Percentiles rank a stretch among this genome's conserved stretches.
phyloP scores from a whole-genome alignment of 2,888 invertebrate genomes.

The Dichetophora obliterata region DNA sequence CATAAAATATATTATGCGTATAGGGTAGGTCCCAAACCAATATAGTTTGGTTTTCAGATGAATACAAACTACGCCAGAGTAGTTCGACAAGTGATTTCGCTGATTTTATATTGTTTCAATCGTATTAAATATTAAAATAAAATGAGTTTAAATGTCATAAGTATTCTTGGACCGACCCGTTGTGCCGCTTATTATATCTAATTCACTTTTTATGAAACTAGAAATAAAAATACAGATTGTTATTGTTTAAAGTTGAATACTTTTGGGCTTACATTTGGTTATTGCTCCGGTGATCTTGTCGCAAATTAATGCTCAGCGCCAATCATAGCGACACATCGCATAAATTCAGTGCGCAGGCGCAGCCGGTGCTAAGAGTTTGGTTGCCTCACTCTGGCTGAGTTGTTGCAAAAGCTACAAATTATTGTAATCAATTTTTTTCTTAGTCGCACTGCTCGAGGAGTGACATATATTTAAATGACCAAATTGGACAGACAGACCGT shows the following conservation, averaged over 20 bases:
- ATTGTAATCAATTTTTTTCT: constrained; percentile 64
- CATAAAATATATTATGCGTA: too few species aligned
- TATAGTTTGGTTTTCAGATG: too few species aligned
- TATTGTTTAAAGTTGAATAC: not conserved
- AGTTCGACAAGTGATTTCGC: too few species aligned
- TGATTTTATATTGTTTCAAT: too few species aligned
- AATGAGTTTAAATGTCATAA: too few species aligned
- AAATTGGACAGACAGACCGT: constrained; percentile 39
- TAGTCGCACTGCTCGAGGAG: constrained; percentile 58
- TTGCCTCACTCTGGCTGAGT: not conserved
- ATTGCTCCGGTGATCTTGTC: constrained; percentile 39
- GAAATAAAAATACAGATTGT: too few species aligned
- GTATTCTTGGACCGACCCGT: too few species aligned
- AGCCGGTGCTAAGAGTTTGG: constrained; percentile 5
- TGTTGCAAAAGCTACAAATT: constrained; percentile 57
- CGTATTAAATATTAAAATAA: too few species aligned
- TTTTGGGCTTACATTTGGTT: not conserved
- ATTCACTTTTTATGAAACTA: too few species aligned
- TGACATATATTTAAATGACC: constrained; percentile 63
- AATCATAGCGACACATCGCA: constrained; percentile 64
- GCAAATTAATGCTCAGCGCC: constrained; percentile 63
- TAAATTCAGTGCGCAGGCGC: constrained; percentile 59
- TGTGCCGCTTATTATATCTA: too few species aligned
- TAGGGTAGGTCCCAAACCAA: too few species aligned
- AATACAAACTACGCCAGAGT: too few species aligned